A percentile compares a stretch with the other conserved stretches of the same genome.
These are phyloP conservation scores for Papilio protenor DNA, from an alignment of 2,888 invertebrate species.

Conservation along the genomic window DNA sequence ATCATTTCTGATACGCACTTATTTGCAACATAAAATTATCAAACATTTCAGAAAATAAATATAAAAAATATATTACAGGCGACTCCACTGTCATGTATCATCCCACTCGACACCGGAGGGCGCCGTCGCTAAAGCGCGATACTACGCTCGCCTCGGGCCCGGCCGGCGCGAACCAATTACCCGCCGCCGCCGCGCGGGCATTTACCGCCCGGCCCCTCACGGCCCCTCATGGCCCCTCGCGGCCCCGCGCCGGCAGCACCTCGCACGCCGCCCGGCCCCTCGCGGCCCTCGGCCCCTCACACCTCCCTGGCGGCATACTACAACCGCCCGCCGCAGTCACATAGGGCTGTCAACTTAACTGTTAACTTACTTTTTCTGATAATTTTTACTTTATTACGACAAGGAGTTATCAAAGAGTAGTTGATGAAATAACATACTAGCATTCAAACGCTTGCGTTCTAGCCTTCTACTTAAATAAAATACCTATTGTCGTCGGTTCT, in stretches of 20 bases:
- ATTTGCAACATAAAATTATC: neutral
- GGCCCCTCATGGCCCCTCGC: conserved; percentile 36
- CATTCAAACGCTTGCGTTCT: no score
- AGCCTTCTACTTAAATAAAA: no score
- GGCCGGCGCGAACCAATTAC: conserved; percentile 85
- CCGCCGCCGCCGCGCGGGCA: conserved; percentile 80
- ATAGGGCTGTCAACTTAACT: conserved; percentile 6
- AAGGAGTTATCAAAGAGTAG: neutral
- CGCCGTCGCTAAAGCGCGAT: conserved; percentile 84
- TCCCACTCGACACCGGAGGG: conserved; percentile 81
- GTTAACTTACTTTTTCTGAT: neutral
- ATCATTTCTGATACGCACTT: no score
- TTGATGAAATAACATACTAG: no score
- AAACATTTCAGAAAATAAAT: conserved; percentile 21
- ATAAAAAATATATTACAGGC: conserved; percentile 51
- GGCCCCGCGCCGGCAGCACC: conserved; percentile 47
- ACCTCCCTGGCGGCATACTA: neutral
- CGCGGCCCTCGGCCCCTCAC: conserved; percentile 55
- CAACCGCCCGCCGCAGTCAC: neutral
- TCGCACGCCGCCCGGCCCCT: conserved; percentile 45
- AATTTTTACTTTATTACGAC: neutral
- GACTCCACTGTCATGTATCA: conserved; percentile 60
- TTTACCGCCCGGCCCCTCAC: conserved; percentile 66
- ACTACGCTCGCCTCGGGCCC: conserved; percentile 79
- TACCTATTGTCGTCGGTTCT: neutral